phyloP scores from a whole-genome alignment of 2,113 vertebrate genomes.

The Triplophysa tibetana region DNA sequence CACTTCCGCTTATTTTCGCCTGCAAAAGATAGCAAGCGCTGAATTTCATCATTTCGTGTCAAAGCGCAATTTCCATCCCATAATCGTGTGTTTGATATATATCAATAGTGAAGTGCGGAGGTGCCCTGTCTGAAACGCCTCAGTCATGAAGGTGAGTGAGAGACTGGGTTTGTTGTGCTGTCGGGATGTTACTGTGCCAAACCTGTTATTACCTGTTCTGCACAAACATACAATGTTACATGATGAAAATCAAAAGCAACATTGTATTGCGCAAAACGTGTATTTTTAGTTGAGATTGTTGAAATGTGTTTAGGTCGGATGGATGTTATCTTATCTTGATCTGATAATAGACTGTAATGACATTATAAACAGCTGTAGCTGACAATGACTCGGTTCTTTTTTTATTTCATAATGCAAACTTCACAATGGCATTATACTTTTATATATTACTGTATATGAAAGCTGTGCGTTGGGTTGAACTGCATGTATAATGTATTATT shows the following conservation, averaged over 20 bases:
- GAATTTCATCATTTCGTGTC: conserved; percentile 39
- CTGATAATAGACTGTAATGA: neutral
- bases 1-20: conserved; percentile 58
- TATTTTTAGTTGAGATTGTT: neutral
- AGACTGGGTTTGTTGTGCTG: conserved; percentile 17
- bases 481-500: neutral
- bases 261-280: neutral
- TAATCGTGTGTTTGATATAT: neutral
- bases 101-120: neutral
- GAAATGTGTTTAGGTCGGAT: neutral
- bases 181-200: conserved; percentile 5
- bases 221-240: neutral
- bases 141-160: conserved; percentile 62
- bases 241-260: neutral
- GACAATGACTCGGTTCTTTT: neutral
- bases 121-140: neutral
- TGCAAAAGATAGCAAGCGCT: conserved; percentile 55
- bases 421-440: neutral
- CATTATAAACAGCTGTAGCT: neutral
- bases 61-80: neutral
- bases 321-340: neutral
- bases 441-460: too few relatives aligned
- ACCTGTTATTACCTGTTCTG: conserved; percentile 41
- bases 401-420: neutral
- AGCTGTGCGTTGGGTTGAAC: neutral